Conservation (phyloP, 2,797 vertebrate species). For the Melanotaenia pygmaea region DNA sequence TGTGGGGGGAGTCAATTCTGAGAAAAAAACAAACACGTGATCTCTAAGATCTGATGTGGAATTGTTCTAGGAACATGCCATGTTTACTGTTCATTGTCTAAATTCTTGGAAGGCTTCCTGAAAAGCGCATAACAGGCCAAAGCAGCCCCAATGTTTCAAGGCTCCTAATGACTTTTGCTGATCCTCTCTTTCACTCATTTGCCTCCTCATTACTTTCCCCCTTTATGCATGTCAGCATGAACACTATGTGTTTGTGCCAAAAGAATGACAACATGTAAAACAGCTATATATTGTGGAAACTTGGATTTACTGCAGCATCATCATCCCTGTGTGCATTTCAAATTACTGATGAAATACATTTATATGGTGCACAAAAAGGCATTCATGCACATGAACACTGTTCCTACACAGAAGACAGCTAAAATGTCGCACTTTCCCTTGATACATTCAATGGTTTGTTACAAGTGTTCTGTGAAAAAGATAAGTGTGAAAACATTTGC, state of each 20-base stretch:
- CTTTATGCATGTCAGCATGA: conserved; percentile 5
- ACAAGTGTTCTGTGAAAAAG: conserved; percentile 30
- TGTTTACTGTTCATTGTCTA: conserved; percentile 83
- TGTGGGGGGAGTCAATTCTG: conserved; percentile 69
- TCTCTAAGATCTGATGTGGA: conserved; percentile 75
- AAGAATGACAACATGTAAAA: neutral
- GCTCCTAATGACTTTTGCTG: conserved; percentile 55
- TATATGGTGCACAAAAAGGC: conserved; percentile 9
- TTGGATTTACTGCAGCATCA: neutral
- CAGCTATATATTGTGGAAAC: conserved; percentile 1
- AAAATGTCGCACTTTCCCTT: conserved; percentile 14
- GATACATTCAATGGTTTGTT: conserved; percentile 17
- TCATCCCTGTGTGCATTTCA: neutral
- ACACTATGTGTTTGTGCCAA: neutral
- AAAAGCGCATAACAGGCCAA: conserved; percentile 67
- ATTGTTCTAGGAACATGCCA: conserved; percentile 79
- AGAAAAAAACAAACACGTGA: conserved; percentile 70
- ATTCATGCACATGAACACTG: conserved; percentile 16
- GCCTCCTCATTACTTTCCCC: conserved; percentile 12
- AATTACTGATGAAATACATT: conserved; percentile 6
- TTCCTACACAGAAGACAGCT: conserved; percentile 6
- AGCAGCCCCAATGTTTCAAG: conserved; percentile 54
- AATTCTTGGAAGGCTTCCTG: conserved; percentile 79
- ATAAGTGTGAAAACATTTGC: conserved; percentile 26
- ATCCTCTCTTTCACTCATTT: conserved; percentile 46